A percentile compares a stretch with the other conserved stretches of the same genome.
Conservation (phyloP, 2,797 vertebrate species). For the Falco naumanni region DNA sequence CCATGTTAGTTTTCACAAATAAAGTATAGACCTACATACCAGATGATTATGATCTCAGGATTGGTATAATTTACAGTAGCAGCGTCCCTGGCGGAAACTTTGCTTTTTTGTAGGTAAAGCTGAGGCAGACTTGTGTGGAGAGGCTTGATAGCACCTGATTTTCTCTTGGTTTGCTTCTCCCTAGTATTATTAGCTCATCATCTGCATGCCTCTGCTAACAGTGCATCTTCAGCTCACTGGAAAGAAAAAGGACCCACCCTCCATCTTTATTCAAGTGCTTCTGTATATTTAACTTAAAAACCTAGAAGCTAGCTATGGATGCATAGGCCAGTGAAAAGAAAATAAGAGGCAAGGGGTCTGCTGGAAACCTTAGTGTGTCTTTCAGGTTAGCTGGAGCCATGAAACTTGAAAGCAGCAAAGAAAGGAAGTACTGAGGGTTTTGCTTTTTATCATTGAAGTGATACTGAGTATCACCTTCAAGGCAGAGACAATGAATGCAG, state of each 20-base stretch:
- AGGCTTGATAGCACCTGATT: background rate
- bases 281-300: constrained; percentile 16
- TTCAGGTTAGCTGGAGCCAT: background rate
- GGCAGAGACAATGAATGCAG: background rate
- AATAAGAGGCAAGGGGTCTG: background rate
- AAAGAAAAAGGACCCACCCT: background rate
- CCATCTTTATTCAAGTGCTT: background rate
- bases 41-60: rapidly evolving
- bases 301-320: background rate
- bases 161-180: background rate
- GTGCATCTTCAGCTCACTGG: background rate
- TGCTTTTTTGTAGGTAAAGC: background rate
- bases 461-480: background rate
- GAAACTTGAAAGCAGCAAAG: background rate
- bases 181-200: background rate
- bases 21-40: background rate
- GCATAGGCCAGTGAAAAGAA: background rate
- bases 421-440: background rate
- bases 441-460: background rate
- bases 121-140: background rate
- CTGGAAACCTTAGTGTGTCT: background rate
- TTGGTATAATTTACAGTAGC: background rate
- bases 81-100: background rate
- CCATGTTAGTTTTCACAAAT: background rate
- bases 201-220: background rate